Evolutionary conservation across 2,113 vertebrate species (phyloP).

Genomic region (Trochalopteron elliotii): DNA sequence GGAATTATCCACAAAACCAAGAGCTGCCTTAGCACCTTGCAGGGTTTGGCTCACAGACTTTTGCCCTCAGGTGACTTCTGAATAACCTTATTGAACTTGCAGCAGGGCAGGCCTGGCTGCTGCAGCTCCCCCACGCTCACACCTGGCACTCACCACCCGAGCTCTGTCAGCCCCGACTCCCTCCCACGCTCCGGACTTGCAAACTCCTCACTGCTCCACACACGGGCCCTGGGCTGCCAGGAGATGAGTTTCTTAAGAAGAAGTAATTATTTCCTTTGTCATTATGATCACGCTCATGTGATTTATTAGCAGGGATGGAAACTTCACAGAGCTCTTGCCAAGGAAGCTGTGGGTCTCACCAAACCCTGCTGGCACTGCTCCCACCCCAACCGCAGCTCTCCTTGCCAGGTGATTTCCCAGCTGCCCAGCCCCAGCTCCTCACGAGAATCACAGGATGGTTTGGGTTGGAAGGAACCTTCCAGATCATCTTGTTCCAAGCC

Average conservation of each 20-base stretch:
- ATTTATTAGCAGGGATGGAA: slow-evolving; percentile 13
- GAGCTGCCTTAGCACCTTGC: not conserved
- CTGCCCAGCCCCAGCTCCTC: not conserved
- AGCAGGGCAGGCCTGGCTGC: not conserved
- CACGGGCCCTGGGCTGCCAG: not conserved
- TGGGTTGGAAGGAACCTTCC: not conserved
- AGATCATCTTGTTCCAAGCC: not conserved
- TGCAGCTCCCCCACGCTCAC: not conserved
- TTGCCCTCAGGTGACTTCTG: not conserved
- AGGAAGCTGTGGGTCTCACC: not conserved
- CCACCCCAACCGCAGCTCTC: not conserved
- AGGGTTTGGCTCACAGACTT: not conserved
- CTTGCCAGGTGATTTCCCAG: not conserved
- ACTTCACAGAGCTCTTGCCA: not conserved
- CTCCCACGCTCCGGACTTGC: not conserved
- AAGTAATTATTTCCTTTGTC: slow-evolving; percentile 36
- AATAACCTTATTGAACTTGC: not conserved
- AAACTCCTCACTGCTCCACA: not conserved
- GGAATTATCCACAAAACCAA: not conserved
- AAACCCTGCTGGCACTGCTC: not conserved
- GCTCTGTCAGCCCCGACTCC: not conserved
- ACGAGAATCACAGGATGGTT: not conserved
- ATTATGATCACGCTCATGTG: not conserved
- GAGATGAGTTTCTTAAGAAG: not conserved
- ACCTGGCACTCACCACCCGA: fast-evolving